These are phyloP conservation scores for Heterocephalus glaber DNA, from an alignment of 2,113 vertebrate genomes.

Conservation along the genomic window DNA sequence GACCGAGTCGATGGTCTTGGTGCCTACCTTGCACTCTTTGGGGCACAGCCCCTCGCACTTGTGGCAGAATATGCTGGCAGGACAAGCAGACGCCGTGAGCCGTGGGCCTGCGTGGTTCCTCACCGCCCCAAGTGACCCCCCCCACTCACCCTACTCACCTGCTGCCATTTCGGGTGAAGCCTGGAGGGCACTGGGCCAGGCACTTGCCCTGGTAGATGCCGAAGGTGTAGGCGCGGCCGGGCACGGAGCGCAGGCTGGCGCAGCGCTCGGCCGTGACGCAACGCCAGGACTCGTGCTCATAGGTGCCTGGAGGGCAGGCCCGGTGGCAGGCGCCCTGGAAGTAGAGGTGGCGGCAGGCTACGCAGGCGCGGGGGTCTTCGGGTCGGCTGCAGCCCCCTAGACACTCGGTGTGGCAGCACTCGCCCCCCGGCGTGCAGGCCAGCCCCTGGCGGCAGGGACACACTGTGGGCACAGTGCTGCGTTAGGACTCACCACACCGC, in stretches of 20 bases:
- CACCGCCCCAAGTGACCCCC: not conserved
- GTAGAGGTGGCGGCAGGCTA: slow-evolving; percentile 88
- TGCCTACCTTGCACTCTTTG: slow-evolving; percentile 89
- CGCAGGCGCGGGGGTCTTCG: slow-evolving; percentile 79
- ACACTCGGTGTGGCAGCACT: slow-evolving; percentile 88
- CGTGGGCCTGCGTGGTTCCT: not conserved
- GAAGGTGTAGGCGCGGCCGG: slow-evolving; percentile 83
- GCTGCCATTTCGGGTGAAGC: slow-evolving; percentile 86
- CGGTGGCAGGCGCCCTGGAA: slow-evolving; percentile 85
- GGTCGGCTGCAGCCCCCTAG: slow-evolving; percentile 86
- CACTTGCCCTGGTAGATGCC: slow-evolving; percentile 85
- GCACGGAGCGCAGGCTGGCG: slow-evolving; percentile 85
- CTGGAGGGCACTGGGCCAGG: slow-evolving; percentile 86
- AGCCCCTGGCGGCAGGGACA: slow-evolving; percentile 81
- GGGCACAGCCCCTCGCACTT: slow-evolving; percentile 88
- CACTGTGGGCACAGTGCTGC: slow-evolving; percentile 74
- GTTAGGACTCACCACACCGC: not conserved
- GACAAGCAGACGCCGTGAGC: slow-evolving; percentile 3
- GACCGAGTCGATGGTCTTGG: slow-evolving; percentile 87
- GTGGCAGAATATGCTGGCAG: slow-evolving; percentile 87
- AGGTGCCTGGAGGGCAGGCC: slow-evolving; percentile 86
- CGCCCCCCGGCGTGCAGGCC: slow-evolving; percentile 77
- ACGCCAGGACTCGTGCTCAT: slow-evolving; percentile 88
- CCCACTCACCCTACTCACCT: slow-evolving; percentile 75
- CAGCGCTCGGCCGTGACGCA: slow-evolving; percentile 86